A percentile compares a stretch with the other conserved stretches of the same genome.
These are phyloP conservation scores for Pheosia gnoma DNA, from an alignment of 2,888 invertebrate species.

Conservation along the genomic window DNA sequence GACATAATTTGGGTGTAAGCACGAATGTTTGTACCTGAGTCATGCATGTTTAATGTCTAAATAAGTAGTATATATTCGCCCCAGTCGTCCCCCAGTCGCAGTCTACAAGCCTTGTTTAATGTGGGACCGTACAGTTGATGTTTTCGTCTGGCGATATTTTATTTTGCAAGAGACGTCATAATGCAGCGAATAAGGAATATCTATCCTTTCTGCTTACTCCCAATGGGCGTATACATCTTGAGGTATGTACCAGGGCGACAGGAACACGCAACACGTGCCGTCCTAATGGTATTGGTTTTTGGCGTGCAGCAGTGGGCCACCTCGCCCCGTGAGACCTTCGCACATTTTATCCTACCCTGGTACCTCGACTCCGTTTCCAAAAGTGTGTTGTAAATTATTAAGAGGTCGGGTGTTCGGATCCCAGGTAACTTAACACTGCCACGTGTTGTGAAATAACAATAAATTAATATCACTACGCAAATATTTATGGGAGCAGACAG, in stretches of 20 bases:
- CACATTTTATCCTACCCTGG: constrained; percentile 65
- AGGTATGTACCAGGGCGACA: constrained; percentile 56
- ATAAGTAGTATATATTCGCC: too few relatives aligned
- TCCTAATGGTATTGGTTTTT: constrained; percentile 79
- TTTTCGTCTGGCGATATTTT: too few relatives aligned
- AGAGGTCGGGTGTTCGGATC: constrained; percentile 43
- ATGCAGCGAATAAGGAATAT: neutral
- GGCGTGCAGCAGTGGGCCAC: constrained; percentile 54
- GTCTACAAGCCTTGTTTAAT: too few relatives aligned
- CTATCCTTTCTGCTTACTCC: constrained; percentile 3
- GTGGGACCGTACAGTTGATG: too few relatives aligned
- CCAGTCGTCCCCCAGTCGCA: too few relatives aligned
- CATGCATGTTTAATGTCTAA: too few relatives aligned
- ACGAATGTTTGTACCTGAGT: too few relatives aligned
- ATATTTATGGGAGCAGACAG: too few relatives aligned
- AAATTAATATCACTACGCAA: neutral
- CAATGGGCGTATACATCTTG: constrained; percentile 9
- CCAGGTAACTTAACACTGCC: constrained; percentile 24
- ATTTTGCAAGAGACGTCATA: too few relatives aligned
- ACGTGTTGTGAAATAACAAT: constrained; percentile 1
- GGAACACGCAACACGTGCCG: constrained; percentile 60
- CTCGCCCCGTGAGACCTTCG: constrained; percentile 64
- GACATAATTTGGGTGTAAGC: too few relatives aligned
- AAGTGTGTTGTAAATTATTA: constrained; percentile 67
- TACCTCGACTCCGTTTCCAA: constrained; percentile 46